Conservation (phyloP, 2,888 invertebrate species). For the Synanthedon formicaeformis region DNA sequence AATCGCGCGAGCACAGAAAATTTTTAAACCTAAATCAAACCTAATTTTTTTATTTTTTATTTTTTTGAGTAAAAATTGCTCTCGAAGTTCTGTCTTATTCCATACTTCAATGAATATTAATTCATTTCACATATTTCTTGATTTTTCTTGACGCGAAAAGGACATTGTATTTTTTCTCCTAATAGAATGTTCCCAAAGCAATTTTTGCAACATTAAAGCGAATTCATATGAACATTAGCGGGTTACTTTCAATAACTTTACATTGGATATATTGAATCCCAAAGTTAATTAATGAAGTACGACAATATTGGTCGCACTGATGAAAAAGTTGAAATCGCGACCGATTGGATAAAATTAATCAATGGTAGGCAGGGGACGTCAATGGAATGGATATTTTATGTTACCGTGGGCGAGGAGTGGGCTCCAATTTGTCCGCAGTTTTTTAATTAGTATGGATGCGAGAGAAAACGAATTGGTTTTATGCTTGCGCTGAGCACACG, state of each 20-base stretch:
- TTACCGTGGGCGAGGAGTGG: constrained; percentile 60
- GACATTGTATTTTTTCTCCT: no score
- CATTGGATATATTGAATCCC: constrained; percentile 15
- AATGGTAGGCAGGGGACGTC: constrained; percentile 38
- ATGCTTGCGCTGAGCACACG: constrained; percentile 27
- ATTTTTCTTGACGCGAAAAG: no score
- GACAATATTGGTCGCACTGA: constrained; percentile 39
- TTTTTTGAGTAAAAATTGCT: no score
- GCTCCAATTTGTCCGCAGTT: constrained; percentile 65
- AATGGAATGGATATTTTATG: constrained; percentile 64
- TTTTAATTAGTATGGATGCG: constrained; percentile 65
- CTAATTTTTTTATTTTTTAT: no score
- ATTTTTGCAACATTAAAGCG: constrained; percentile 6
- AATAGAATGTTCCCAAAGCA: not conserved
- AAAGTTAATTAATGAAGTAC: constrained; percentile 40
- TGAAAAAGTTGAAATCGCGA: constrained; percentile 54
- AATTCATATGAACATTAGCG: constrained; percentile 3
- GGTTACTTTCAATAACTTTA: constrained; percentile 11
- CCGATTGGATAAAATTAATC: constrained; percentile 64
- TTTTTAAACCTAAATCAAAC: no score
- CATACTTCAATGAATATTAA: no score
- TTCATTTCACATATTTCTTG: no score
- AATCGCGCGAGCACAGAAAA: no score
- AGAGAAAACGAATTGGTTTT: constrained; percentile 57
- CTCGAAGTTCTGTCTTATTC: no score